A percentile compares a stretch with the other conserved stretches of the same genome.
These are phyloP conservation scores for Tolypeutes matacus DNA, from an alignment of 2,797 vertebrate species.

Conservation along the genomic window DNA sequence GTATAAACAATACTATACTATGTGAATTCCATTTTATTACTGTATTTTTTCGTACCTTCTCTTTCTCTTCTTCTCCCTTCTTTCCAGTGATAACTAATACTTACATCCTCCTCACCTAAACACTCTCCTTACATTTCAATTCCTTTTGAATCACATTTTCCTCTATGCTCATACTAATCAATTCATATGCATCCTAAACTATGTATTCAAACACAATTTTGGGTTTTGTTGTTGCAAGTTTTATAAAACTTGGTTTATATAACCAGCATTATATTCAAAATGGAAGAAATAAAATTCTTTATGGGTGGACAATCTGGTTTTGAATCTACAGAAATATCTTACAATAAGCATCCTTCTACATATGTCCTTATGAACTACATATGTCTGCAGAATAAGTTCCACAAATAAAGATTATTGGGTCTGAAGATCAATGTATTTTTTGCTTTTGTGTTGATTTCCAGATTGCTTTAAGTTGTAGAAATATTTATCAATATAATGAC, in stretches of 20 bases:
- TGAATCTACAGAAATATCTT: not conserved
- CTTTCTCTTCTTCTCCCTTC: not conserved
- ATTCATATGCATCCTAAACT: not conserved
- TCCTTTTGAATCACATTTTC: not conserved
- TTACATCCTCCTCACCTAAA: not conserved
- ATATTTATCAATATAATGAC: not conserved
- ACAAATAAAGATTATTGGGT: not conserved
- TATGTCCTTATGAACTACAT: not conserved
- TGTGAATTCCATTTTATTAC: not conserved
- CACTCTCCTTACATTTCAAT: not conserved
- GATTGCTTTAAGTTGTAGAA: not conserved
- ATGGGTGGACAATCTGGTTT: too few species aligned
- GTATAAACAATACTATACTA: too few species aligned
- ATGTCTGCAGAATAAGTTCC: not conserved
- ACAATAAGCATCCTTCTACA: not conserved
- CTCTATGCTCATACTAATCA: not conserved
- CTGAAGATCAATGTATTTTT: not conserved
- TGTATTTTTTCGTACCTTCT: not conserved
- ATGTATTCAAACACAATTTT: not conserved
- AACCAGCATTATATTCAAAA: not conserved
- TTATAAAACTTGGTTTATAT: constrained; percentile 6
- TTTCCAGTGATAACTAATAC: not conserved
- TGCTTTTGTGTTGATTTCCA: not conserved
- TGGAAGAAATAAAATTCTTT: too few species aligned
- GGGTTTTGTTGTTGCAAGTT: not conserved